Base-by-base conservation (phyloP, 92 coral and sea anemone genomes). In the Hydrozoanthus gracilis region DNA sequence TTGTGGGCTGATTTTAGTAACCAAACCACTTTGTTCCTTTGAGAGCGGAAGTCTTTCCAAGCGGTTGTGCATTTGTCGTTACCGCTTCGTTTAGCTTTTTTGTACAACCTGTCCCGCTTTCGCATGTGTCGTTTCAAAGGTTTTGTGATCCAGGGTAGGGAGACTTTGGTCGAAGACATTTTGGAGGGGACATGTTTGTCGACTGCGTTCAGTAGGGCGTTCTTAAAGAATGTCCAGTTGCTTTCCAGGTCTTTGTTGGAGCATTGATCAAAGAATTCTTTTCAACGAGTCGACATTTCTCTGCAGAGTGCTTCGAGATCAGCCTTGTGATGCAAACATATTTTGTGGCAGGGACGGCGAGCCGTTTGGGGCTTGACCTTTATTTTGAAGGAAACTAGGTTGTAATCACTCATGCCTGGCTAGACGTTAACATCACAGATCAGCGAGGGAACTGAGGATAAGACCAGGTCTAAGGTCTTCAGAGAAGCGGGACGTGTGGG, bases 91-190 rank as follows among this genome's bases (percentile, higher is more conserved):
- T 71, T 71, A 50, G 76, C 76, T 71, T 39, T 71, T 71, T 71
- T 46, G 76, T 71, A 71, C 76, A 71, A 35, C 39, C 76, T 71
- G 76, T 71, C 51, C 76, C 76, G 76, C 51, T 71, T 71, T 15
- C 51, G 49, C 76, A 71, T 71, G 51, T 71, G 76, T 7, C 76
- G 51, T 46, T 71, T 71, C 76, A 71, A 15, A 71, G 76, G 8
- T 71, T 51, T 71, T 71, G 76, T 71, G 11, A 71, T 71, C 51
- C 50, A 71, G 15, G 51, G 51, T 71, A 71, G 39, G 20, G 52
- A n/a, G n/a, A n/a, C n/a, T n/a, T 27, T 27, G 39, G 39, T 27
- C 39, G 39, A 2, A 27, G 39, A 27, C 39, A 27, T 71, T 71
- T 71, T 71, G 0, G 0, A n/a, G 18, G 8, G 70, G 70, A n/a